A percentile compares a stretch with the other conserved stretches of the same genome.
phyloP scores from a whole-genome alignment of 2,797 vertebrate species.

The Moxostoma hubbsi region DNA sequence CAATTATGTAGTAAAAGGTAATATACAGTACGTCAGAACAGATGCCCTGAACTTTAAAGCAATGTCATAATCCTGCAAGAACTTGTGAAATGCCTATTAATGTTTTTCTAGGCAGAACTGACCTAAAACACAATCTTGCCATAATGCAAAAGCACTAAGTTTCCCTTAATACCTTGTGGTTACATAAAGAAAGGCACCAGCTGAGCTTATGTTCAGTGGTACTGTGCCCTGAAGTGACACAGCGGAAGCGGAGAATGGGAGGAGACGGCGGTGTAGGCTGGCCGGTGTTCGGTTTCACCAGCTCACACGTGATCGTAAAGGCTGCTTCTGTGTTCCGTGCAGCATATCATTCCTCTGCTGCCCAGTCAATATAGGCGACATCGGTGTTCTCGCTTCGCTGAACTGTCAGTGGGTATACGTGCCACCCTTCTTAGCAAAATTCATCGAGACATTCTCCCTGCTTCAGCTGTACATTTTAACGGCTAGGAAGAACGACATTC shows the following conservation, averaged over 20 bases:
- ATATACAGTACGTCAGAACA: background rate
- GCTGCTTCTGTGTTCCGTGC: constrained; percentile 52
- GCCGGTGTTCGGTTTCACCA: constrained; percentile 49
- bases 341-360: constrained; percentile 41
- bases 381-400: background rate
- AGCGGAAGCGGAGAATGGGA: constrained; percentile 43
- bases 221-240: constrained; percentile 49
- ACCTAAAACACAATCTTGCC: background rate
- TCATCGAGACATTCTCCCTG: background rate
- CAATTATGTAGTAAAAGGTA: too few relatives aligned
- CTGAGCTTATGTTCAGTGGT: constrained; percentile 32
- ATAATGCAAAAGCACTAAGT: background rate
- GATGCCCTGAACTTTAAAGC: background rate
- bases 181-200: constrained; percentile 34
- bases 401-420: constrained; percentile 2
- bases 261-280: constrained; percentile 36
- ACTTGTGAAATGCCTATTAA: background rate
- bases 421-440: constrained; percentile 3
- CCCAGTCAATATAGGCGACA: constrained; percentile 18
- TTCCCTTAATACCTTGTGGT: constrained; percentile 4
- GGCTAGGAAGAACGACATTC: constrained; percentile 2
- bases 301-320: constrained; percentile 58
- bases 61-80: background rate
- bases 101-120: background rate
- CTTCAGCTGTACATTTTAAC: background rate